Base-by-base conservation (phyloP, 2,113 vertebrate species). In the Ciconia maguari region DNA sequence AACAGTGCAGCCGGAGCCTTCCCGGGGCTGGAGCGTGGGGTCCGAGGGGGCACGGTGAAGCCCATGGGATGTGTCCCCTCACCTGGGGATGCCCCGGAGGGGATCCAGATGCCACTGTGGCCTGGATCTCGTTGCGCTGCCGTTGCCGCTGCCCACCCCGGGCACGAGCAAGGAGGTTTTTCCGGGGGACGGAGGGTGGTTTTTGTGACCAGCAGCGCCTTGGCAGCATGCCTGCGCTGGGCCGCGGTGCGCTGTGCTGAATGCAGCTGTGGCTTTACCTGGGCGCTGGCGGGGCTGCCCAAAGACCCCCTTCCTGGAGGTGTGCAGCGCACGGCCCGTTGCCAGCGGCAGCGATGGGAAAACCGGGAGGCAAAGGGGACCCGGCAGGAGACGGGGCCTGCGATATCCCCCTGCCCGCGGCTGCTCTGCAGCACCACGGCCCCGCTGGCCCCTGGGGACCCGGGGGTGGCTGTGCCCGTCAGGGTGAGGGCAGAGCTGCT, bases 351-450 rank as follows among this genome's bases (percentile, higher is more conserved):
- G 58, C 0, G 0, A 12, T 30, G 49, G 70, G 48, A 64, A 60
- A 68, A 83, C 36, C 1, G 0, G 38, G 54, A 4, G 5, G 72
- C 30, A 52, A 46, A 80, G 30, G 26, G 34, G 26, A 22, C 14
- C 1, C 1, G 9, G 36, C 29, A 70, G 65, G 80, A 88, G 11
- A 46, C 0, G 20, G 9, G 13, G 16, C 52, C n/a, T 36, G 12
- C 0, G 1, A 2, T 32, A 6, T 13, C 42, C 44, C 60, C 41
- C 26, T 81, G 14, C 58, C 69, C 5, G 1, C 0, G 0, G 18
- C 61, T 54, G 29, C 12, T 15, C 3, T 49, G 70, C 29, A 7
- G 6, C 62, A 8, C 13, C 12, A 6, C 4, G 18, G 13, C 38
- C 32, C 57, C 1, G 8, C 79, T 78, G 38, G 27, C 49, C 54